Conservation (phyloP, 2,888 invertebrate genomes). For the Dicranocentrus wangi region DNA sequence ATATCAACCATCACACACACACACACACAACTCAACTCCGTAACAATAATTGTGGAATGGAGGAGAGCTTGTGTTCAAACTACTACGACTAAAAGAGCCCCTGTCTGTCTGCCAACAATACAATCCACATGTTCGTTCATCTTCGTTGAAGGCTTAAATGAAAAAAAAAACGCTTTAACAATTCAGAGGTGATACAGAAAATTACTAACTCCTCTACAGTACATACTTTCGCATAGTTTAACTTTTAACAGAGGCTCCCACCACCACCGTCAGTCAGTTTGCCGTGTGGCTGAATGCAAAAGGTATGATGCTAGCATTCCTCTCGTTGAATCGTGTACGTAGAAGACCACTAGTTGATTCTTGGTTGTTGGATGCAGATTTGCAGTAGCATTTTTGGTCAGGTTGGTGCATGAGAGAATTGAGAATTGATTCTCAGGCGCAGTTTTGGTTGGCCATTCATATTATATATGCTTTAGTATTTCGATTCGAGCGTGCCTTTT, state of each 20-base stretch:
- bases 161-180: constrained; percentile 2
- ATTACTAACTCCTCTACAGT: background rate
- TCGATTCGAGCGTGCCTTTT: too few species aligned
- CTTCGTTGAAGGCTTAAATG: constrained; percentile 29
- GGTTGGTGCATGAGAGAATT: too few species aligned
- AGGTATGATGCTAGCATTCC: background rate
- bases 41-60: too few species aligned
- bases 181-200: constrained; percentile 1
- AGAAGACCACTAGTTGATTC: constrained; percentile 53
- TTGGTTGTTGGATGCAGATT: constrained; percentile 47
- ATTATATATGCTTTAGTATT: too few species aligned
- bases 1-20: constrained; percentile 7
- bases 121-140: constrained; percentile 5
- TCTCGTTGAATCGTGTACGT: background rate
- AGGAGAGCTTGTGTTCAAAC: too few species aligned
- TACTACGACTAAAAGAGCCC: too few species aligned
- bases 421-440: too few species aligned
- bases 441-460: too few species aligned
- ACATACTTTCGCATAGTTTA: background rate
- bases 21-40: background rate
- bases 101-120: too few species aligned
- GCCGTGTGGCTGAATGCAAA: constrained; percentile 14
- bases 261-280: constrained; percentile 5
- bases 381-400: constrained; percentile 46
- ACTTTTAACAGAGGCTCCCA: background rate